Percentiles rank a stretch among this genome's conserved stretches.
These are phyloP conservation scores for Sisyra terminalis DNA, from an alignment of 2,888 invertebrate genomes.

Conservation along the genomic window DNA sequence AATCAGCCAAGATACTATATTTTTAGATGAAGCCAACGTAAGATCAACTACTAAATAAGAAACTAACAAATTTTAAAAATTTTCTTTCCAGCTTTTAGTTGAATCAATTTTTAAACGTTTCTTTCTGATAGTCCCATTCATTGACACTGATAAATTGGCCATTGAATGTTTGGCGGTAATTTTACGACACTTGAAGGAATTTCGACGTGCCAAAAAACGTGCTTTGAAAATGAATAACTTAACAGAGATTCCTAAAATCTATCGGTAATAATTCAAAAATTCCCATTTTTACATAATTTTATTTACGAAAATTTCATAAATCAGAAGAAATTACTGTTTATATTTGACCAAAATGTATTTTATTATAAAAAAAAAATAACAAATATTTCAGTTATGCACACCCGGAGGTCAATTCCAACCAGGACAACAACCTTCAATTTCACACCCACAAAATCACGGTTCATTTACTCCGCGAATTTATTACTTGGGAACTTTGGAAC, in stretches of 20 bases:
- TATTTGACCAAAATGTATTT: background rate
- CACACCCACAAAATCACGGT: slow-evolving; percentile 40
- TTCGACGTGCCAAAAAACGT: slow-evolving; percentile 39
- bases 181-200: slow-evolving; percentile 45
- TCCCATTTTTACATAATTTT: too few relatives aligned
- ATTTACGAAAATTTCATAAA: background rate
- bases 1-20: background rate
- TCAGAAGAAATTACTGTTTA: too few relatives aligned
- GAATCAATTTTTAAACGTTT: slow-evolving; percentile 26
- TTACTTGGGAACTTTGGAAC: slow-evolving; percentile 50
- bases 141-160: slow-evolving; percentile 25
- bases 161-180: slow-evolving; percentile 33
- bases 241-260: slow-evolving; percentile 28
- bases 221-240: slow-evolving; percentile 29
- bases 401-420: slow-evolving; percentile 11
- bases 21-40: background rate
- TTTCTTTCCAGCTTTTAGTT: slow-evolving; percentile 18
- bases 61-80: background rate
- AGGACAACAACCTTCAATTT: slow-evolving; percentile 33
- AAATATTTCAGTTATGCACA: slow-evolving; percentile 1
- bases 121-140: slow-evolving; percentile 21
- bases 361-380: background rate
- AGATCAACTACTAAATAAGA: background rate
- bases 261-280: slow-evolving; percentile 25
- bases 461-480: slow-evolving; percentile 37